phyloP scores from a whole-genome alignment of 53 echinoderm and acorn worm species.

The Antedon mediterranea region DNA sequence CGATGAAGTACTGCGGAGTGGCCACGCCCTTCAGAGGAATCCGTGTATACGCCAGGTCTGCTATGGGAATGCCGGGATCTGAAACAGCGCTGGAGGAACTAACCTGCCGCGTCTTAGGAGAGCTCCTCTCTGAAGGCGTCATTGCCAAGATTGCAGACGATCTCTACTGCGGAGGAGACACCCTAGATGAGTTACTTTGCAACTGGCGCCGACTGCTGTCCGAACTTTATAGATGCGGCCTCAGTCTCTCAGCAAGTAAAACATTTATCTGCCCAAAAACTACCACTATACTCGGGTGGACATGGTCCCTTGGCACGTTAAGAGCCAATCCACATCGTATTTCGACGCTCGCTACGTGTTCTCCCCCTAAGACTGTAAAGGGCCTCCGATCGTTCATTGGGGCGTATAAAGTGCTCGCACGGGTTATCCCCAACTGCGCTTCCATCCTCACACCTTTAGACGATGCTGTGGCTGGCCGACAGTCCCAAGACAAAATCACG shows the following conservation, averaged over 20 bases:
- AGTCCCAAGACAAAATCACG: not conserved
- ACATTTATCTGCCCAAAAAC: too few relatives aligned
- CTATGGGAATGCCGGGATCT: constrained; percentile 40
- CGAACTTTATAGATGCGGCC: not conserved
- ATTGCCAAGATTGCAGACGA: constrained; percentile 56
- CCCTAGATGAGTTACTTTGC: constrained; percentile 17
- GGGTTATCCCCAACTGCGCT: not conserved
- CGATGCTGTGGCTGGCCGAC: not conserved
- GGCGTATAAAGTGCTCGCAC: constrained; percentile 8
- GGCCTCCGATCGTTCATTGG: constrained; percentile 1
- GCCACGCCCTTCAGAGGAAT: constrained; percentile 18
- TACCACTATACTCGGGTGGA: constrained; percentile 5
- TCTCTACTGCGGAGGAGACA: constrained; percentile 41
- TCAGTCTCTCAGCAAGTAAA: constrained; percentile 29
- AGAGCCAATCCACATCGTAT: not conserved
- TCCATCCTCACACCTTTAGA: not conserved
- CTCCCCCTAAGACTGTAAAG: constrained; percentile 1
- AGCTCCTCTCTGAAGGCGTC: not conserved
- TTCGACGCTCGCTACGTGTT: not conserved
- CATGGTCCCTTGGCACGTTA: constrained; percentile 2
- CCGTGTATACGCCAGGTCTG: constrained; percentile 23
- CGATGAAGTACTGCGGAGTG: constrained; percentile 1
- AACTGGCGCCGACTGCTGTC: constrained; percentile 25
- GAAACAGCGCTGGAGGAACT: constrained; percentile 44
- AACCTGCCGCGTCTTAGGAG: constrained; percentile 18